Percentiles rank a stretch among this genome's conserved stretches.
These are phyloP conservation scores for Pluvialis apricaria DNA, from an alignment of 2,113 vertebrate species.

Conservation along the genomic window DNA sequence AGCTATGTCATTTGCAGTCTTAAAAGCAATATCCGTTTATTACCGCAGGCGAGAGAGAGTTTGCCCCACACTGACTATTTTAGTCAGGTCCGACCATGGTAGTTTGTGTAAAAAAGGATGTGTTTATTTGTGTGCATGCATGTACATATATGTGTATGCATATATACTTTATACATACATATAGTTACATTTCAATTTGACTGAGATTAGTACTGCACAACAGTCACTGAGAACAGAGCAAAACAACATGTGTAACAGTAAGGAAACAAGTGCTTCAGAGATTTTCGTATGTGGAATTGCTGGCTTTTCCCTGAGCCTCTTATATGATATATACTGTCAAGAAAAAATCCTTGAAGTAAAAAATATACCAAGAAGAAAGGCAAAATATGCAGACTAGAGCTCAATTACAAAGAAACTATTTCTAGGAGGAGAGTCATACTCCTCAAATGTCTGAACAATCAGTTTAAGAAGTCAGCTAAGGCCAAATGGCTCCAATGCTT, in stretches of 20 bases:
- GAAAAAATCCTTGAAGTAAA: background rate
- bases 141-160: rapidly evolving
- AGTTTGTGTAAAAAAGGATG: background rate
- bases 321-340: constrained; percentile 23
- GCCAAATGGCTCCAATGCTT: constrained; percentile 46
- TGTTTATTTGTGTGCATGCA: background rate
- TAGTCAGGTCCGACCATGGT: background rate
- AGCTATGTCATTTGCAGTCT: background rate
- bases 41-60: background rate
- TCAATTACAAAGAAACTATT: constrained; percentile 55
- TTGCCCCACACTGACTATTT: background rate
- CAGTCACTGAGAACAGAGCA: background rate
- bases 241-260: background rate
- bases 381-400: constrained; percentile 44
- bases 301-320: constrained; percentile 29
- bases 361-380: constrained; percentile 26
- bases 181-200: background rate
- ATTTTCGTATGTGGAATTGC: background rate
- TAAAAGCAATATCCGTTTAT: background rate
- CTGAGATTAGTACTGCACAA: background rate
- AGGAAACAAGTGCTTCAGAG: background rate
- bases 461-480: constrained; percentile 55
- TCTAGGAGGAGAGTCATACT: constrained; percentile 31
- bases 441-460: constrained; percentile 60
- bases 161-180: background rate